A percentile compares a stretch with the other conserved stretches of the same genome.
Conservation (phyloP, 92 coral and sea anemone genomes). For the Diadumene lineata region DNA sequence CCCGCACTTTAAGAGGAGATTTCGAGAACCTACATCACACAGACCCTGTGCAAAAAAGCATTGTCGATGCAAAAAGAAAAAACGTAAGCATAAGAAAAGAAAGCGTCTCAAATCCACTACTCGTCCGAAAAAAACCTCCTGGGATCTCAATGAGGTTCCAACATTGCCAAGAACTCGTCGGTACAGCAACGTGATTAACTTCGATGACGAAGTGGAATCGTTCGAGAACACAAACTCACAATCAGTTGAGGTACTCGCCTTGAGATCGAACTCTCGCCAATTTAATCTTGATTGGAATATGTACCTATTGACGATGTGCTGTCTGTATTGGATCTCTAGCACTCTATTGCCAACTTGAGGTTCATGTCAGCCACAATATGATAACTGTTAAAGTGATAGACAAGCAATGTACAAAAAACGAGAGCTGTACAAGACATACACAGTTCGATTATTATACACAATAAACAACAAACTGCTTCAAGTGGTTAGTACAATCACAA, state of each 20-base stretch:
- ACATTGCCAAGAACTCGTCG: slow-evolving; percentile 38
- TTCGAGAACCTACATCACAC: slow-evolving; percentile 28
- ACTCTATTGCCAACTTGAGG: slow-evolving; percentile 33
- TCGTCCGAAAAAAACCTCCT: slow-evolving; percentile 11
- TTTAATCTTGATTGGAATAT: slow-evolving; percentile 35
- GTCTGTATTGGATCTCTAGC: slow-evolving; percentile 50
- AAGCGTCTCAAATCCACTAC: slow-evolving; percentile 31
- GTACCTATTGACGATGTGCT: slow-evolving; percentile 57
- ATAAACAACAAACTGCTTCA: too few species aligned
- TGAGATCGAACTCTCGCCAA: slow-evolving; percentile 18
- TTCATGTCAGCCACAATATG: too few species aligned
- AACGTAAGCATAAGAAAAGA: slow-evolving; percentile 31
- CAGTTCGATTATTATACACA: neutral
- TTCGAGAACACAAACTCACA: slow-evolving; percentile 4
- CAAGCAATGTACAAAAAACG: neutral
- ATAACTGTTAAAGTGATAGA: slow-evolving; percentile 1
- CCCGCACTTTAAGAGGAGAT: slow-evolving; percentile 36
- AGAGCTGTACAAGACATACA: too few species aligned
- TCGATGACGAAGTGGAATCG: slow-evolving; percentile 18
- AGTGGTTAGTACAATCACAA: too few species aligned
- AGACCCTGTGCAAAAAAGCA: slow-evolving; percentile 1
- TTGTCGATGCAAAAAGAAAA: slow-evolving; percentile 49
- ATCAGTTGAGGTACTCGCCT: slow-evolving; percentile 4
- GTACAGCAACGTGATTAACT: slow-evolving; percentile 13
- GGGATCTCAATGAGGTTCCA: slow-evolving; percentile 10